Conservation (phyloP, 2,888 invertebrate species). For the Pyrocoelia pectoralis region DNA sequence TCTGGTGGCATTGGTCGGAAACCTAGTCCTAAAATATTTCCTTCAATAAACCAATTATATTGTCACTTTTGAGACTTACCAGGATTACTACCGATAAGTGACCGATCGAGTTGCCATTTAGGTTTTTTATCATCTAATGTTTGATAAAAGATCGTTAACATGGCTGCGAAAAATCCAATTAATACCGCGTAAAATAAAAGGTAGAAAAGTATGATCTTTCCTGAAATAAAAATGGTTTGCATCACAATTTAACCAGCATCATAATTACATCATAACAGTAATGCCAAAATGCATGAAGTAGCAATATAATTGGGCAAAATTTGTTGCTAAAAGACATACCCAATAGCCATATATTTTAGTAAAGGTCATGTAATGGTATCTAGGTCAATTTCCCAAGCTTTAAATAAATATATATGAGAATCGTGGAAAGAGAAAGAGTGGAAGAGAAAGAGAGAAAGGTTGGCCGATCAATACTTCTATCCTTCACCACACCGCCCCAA, state of each 20-base stretch:
- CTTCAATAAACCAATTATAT: background rate
- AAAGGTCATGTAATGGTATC: constrained; percentile 33
- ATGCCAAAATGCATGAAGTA: too few relatives aligned
- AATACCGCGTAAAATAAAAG: constrained; percentile 92
- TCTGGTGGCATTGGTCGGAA: constrained; percentile 96
- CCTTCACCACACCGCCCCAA: constrained; percentile 1
- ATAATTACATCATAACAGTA: too few relatives aligned
- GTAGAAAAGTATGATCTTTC: constrained; percentile 95
- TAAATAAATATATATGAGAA: constrained; percentile 29
- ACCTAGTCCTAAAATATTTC: constrained; percentile 78
- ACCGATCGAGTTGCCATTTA: constrained; percentile 87
- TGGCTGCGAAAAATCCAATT: constrained; percentile 92
- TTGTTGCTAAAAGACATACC: too few relatives aligned
- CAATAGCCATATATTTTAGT: too few relatives aligned
- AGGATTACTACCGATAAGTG: constrained; percentile 93
- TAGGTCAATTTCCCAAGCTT: constrained; percentile 31
- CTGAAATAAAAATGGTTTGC: constrained; percentile 66
- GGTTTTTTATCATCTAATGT: constrained; percentile 86
- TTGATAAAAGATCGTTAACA: constrained; percentile 94
- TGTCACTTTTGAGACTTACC: too few relatives aligned
- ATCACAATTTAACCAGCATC: constrained; percentile 5
- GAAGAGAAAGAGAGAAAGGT: constrained; percentile 11
- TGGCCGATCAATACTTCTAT: constrained; percentile 29
- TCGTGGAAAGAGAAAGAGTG: background rate
- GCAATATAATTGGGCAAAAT: too few relatives aligned